Base-by-base conservation (phyloP, 2,113 vertebrate genomes). In the Hylia prasina region DNA sequence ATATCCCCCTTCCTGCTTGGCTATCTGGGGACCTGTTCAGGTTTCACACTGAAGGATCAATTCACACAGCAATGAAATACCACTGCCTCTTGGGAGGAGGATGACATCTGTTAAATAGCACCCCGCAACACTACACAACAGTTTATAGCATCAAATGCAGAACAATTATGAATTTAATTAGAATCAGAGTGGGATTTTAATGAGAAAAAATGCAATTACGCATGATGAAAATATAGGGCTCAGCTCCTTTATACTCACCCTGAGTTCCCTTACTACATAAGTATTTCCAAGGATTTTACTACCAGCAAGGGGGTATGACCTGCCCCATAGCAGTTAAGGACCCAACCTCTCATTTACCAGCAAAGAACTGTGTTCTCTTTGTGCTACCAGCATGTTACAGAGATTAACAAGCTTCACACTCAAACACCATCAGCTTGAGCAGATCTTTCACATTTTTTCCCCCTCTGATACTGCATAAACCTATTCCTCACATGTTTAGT, bases 141-240 rank as follows among this genome's bases (percentile, higher is more conserved):
- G 82, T 96, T 97, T 94, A 96, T 71, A 75, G 76, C 88, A 96
- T 81, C 90, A 94, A 92, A 94, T 87, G 72, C 81, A 81, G 92
- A 96, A 94, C 92, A 95, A 92, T 96, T 96, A 96, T 96, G 90
- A 96, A 95, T 95, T 92, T 96, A 97, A 96, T 97, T 96, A 96
- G 93, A 92, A 96, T 54, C 76, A 92, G 82, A 95, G 88, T 94
- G 94, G 48, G 88, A 95, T 86, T 96, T 96, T 96, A 96, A 96
- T 92, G 93, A 95, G 93, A 92, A 94, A 93, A 76, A 92, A 96
- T 76, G 94, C 86, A 96, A 92, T 96, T 97, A 93, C 16, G 24
- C 48, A 42, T 90, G 92, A 92, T 90, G 90, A 93, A 94, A 96
- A 96, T 92, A 50, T 72, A 78, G 48, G 60, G 72, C 60, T 94